phyloP scores from a whole-genome alignment of 2,888 invertebrate genomes.

The Tetheella fluctuosa region DNA sequence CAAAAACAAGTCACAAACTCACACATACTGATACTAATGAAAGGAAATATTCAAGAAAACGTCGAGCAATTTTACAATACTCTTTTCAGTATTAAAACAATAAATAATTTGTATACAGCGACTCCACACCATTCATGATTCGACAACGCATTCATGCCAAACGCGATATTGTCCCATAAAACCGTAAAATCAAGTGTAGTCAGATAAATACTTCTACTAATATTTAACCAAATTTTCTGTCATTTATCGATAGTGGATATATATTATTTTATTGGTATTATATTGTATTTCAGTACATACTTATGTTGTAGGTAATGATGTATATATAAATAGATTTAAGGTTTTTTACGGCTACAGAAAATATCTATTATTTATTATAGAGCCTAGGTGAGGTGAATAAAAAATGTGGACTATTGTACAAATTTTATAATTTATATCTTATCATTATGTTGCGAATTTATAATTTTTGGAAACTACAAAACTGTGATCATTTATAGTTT shows the following conservation, averaged over 20 bases:
- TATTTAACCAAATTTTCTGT: conserved; percentile 2
- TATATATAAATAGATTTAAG: background rate
- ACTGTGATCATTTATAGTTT: conserved; percentile 39
- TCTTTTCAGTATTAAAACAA: too few relatives aligned
- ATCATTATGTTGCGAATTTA: conserved; percentile 15
- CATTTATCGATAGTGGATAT: background rate
- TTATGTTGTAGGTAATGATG: background rate
- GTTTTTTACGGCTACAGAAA: conserved; percentile 10
- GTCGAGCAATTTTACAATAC: background rate
- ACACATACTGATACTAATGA: background rate
- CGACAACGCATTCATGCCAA: background rate
- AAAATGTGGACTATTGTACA: too few relatives aligned
- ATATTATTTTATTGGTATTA: background rate
- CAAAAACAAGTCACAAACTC: too few relatives aligned
- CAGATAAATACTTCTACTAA: background rate
- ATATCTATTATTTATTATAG: conserved; percentile 17
- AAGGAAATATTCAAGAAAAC: background rate
- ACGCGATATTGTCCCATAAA: background rate
- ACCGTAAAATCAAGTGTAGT: background rate
- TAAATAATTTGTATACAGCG: too few relatives aligned
- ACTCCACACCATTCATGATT: background rate
- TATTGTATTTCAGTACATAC: background rate
- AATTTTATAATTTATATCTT: conserved; percentile 40
- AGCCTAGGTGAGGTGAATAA: too few relatives aligned
- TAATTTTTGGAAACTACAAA: conserved; percentile 31